Evolutionary conservation across 2,888 invertebrate genomes (phyloP), one percentile per base, ranked within the genome.

Genomic region (Lasioglossum marginatum): DNA sequence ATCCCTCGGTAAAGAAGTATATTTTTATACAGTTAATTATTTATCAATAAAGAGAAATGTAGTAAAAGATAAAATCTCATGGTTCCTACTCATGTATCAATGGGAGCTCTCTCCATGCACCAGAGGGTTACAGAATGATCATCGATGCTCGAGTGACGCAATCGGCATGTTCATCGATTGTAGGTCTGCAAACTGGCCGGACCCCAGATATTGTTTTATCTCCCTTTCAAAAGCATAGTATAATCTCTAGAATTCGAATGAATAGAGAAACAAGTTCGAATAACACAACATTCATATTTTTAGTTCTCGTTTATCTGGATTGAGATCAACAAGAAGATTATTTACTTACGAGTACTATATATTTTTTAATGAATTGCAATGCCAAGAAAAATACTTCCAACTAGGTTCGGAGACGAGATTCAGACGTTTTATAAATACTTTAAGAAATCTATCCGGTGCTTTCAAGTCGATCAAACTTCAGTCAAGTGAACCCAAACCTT

Each of bases 101-200:
- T 63, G 16, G 16, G 63, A 31, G 31, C 5, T 16, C 63, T 63
- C 31, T 63, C 31, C 31, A 63, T 63, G 27, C 31, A 63, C 31
- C 31, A 16, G 31, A 63, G 2, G 31, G 27, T 63, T 63, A 63
- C 63, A 63, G 45, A 73, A 73, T 52, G 72, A 31, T 73, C 48
- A 48, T 48, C 72, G 48, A 31, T 48, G 72, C 4, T 48, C 48
- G 10, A 48, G 48, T 72, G 72, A 45, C 72, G 45, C 45, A 27
- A 45, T 27, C 43, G 45, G 14, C 72, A 19, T 73, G 31, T 23
- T 19, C 72, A 31, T 72, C 48, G 72, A 72, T 72, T 23, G 48
- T n/a, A 23, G 37, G 37, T 40, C 23, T 34, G 37, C 37, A 34
- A 68, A 68, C 68, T 37, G 37, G 37, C 4, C 23, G 4, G 57